phyloP scores from a whole-genome alignment of 2,888 invertebrate genomes.

The Aspidiotus rigidus region DNA sequence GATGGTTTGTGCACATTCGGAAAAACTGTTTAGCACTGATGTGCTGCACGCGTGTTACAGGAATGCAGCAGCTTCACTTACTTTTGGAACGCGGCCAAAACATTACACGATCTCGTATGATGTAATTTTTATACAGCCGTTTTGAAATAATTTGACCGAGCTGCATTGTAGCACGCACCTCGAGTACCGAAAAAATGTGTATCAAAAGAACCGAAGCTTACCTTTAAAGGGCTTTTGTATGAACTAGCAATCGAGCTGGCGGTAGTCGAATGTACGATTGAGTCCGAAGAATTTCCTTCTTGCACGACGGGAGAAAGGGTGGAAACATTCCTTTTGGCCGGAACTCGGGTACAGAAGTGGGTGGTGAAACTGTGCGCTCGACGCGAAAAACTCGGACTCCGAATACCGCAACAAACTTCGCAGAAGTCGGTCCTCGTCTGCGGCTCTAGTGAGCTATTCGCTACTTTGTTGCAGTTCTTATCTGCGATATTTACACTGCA shows the following conservation, averaged over 20 bases:
- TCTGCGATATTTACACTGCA: constrained; percentile 10
- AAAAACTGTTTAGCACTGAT: too few relatives aligned
- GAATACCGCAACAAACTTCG: constrained; percentile 37
- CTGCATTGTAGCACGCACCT: too few relatives aligned
- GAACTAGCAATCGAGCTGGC: constrained; percentile 11
- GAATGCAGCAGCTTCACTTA: too few relatives aligned
- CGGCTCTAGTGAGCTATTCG: constrained; percentile 7
- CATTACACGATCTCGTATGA: too few relatives aligned
- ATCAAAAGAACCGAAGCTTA: background rate
- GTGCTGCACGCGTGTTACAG: too few relatives aligned
- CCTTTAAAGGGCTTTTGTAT: background rate
- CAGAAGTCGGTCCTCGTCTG: constrained; percentile 31
- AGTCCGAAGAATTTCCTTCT: constrained; percentile 12
- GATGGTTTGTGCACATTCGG: too few relatives aligned
- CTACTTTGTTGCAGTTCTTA: background rate
- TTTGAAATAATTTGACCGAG: too few relatives aligned
- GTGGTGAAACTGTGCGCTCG: constrained; percentile 42
- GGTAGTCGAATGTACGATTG: background rate
- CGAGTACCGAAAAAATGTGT: too few relatives aligned
- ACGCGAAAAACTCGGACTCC: constrained; percentile 37
- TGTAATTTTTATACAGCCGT: too few relatives aligned
- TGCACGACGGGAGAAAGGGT: background rate
- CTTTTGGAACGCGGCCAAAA: too few relatives aligned
- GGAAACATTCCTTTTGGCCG: constrained; percentile 35
- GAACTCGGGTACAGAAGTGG: constrained; percentile 43